Evolutionary conservation across 2,888 invertebrate species (phyloP).

Genomic region (Drosophila yooni): DNA sequence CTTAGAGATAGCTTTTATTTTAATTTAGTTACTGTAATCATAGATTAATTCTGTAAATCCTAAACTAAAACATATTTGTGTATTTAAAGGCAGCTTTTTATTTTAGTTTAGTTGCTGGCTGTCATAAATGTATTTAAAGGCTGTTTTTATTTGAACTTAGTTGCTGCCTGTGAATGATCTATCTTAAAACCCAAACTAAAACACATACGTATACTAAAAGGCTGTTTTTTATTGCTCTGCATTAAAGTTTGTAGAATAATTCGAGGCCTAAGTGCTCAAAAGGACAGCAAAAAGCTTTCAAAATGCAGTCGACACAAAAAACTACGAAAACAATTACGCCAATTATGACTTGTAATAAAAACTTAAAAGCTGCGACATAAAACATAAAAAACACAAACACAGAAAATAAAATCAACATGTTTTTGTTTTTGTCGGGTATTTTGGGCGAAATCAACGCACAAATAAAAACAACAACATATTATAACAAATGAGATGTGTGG

Average conservation of each 20-base stretch:
- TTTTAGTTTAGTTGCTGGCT: neutral
- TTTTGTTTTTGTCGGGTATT: slow-evolving; percentile 54
- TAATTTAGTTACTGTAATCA: neutral
- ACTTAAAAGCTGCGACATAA: slow-evolving; percentile 65
- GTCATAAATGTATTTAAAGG: no score
- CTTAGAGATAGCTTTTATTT: no score
- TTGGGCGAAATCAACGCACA: slow-evolving; percentile 55
- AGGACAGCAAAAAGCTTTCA: slow-evolving; percentile 70
- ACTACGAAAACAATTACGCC: slow-evolving; percentile 76
- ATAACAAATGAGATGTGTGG: slow-evolving; percentile 5
- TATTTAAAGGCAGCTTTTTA: neutral
- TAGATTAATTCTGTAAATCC: neutral
- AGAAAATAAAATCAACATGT: slow-evolving; percentile 54
- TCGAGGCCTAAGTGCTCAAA: slow-evolving; percentile 44
- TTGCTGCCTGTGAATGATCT: neutral
- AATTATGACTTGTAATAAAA: slow-evolving; percentile 71
- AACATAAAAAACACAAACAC: slow-evolving; percentile 26
- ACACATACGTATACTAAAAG: neutral
- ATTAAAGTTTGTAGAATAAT: slow-evolving; percentile 4
- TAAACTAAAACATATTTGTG: neutral
- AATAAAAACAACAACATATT: slow-evolving; percentile 18
- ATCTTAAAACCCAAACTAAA: slow-evolving; percentile 1
- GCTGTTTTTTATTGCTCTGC: neutral
- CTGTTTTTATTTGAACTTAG: neutral
- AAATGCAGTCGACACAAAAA: slow-evolving; percentile 51